Conservation (phyloP, 2,797 vertebrate species). For the Agapornis canus region DNA sequence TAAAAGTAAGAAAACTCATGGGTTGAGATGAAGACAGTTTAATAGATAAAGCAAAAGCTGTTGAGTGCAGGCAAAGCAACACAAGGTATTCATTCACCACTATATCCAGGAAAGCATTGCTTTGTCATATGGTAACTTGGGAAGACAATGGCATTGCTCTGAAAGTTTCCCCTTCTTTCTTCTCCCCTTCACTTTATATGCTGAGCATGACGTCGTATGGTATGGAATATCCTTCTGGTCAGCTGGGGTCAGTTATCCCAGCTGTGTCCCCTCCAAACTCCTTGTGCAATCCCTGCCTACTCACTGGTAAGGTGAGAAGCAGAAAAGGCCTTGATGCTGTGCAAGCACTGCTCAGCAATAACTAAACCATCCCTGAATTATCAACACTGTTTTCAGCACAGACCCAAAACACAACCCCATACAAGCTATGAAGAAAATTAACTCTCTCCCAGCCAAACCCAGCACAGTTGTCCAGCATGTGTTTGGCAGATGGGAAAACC, state of each 20-base stretch:
- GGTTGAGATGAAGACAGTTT: not conserved
- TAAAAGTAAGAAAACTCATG: not conserved
- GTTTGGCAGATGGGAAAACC: not conserved
- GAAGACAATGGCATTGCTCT: not conserved
- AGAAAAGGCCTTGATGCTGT: not conserved
- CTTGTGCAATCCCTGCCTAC: not conserved
- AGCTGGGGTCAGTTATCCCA: not conserved
- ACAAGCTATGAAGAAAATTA: not conserved
- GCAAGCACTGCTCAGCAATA: not conserved
- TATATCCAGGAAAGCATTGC: not conserved
- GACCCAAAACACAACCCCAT: not conserved
- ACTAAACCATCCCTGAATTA: not conserved
- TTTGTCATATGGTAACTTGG: not conserved
- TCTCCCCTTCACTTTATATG: not conserved
- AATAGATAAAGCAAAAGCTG: not conserved
- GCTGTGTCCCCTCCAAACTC: not conserved
- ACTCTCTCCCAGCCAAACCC: not conserved
- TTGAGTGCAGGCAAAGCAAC: not conserved
- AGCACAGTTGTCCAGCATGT: not conserved
- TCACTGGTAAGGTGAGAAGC: not conserved
- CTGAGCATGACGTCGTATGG: not conserved
- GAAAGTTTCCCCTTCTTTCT: not conserved
- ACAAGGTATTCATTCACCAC: not conserved
- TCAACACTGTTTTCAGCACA: not conserved
- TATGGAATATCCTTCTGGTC: not conserved